Evolutionary conservation across 2,113 vertebrate species (phyloP).

Genomic region (Calypte anna): DNA sequence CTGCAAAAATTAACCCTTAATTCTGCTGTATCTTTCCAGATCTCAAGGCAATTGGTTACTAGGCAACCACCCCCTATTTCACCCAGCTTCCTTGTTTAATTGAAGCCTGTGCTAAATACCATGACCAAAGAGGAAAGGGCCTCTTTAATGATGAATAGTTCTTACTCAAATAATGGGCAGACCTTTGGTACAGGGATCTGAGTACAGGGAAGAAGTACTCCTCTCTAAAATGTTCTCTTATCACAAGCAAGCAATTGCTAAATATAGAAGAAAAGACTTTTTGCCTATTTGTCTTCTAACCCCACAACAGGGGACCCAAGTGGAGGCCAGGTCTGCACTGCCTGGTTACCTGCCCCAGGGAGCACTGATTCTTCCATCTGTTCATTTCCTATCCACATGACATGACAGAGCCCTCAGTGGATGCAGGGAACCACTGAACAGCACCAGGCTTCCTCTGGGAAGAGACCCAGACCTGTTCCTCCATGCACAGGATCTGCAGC

Average conservation of each 20-base stretch:
- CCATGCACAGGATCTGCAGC: background rate
- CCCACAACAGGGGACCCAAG: fast-evolving
- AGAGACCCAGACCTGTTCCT: background rate
- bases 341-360: background rate
- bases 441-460: background rate
- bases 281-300: background rate
- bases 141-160: background rate
- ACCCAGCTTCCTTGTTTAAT: background rate
- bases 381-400: background rate
- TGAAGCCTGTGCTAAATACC: slow-evolving; percentile 23
- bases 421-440: background rate
- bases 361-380: background rate
- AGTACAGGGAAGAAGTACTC: background rate
- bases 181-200: background rate
- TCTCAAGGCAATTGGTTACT: slow-evolving; percentile 27
- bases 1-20: slow-evolving; percentile 55
- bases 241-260: background rate
- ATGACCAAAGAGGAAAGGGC: background rate
- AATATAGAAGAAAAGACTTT: background rate
- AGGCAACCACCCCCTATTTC: slow-evolving; percentile 31
- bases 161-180: background rate
- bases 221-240: background rate
- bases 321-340: background rate
- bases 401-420: fast-evolving
- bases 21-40: background rate